Base-by-base conservation (phyloP, 2,888 invertebrate species). In the Acanthosepion esculentum region DNA sequence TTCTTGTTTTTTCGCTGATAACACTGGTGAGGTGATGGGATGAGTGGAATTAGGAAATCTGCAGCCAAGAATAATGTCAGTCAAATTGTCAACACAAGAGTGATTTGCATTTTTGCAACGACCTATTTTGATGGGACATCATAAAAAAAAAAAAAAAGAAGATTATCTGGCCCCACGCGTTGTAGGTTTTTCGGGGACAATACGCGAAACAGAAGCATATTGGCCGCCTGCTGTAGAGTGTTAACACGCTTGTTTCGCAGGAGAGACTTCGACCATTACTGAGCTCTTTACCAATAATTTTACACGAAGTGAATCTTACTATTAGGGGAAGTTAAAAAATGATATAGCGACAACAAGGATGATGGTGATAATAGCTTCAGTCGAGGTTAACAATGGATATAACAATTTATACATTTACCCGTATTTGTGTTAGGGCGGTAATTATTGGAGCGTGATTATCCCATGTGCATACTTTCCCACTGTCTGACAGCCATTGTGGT, bases 71-170 rank as follows among this genome's bases (percentile, higher is more conserved):
- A 33, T 78, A 78, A 78, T 78, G 78, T 33, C 78, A 78, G 33
- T 78, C 78, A 78, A 78, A n/a, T 78, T 78, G 78, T 78, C 78
- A 78, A 78, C 78, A 78, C n/a, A 15, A 78, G 78, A 78, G n/a
- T 78, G 78, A 78, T 78, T 78, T 33, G 78, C 23, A n/a, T 78
- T 78, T 78, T 78, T 78, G 78, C 78, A 78, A 78, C n/a, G 78
- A 78, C 33, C 78, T 18, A 78, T 78, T 78, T 78, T 12, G n/a
- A 78, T n/a, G 78, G n/a, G 78, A 78, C 26, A 78, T 29, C n/a
- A n/a, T n/a, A n/a, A n/a, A n/a, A n/a, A n/a, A n/a, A n/a, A 78
- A 29, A 78, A 78, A 23, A 64, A 26, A 23, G 1, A 78, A 78
- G 23, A n/a, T 33, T 1, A n/a, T 33, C n/a, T n/a, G n/a, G n/a